Evolutionary conservation across 2,888 invertebrate genomes (phyloP), one percentile per base, ranked within the genome.

Genomic region (Melanargia galathea): DNA sequence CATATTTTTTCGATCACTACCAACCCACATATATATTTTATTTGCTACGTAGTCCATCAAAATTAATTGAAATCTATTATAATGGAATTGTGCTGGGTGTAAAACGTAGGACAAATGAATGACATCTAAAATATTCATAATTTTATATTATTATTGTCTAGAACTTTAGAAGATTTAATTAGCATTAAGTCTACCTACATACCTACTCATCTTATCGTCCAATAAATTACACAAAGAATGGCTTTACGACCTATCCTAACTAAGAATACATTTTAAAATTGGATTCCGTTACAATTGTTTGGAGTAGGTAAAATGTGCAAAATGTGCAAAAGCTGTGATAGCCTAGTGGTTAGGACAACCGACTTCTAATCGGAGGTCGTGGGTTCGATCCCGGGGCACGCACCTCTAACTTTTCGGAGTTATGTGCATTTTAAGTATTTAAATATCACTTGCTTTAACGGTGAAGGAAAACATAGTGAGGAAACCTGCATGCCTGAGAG

Each of bases 1-100:
- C 65, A 67, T 52, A 65, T 62, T 67, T 52, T 63, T 62, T 64
- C 60, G 60, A 67, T 63, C 60, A 54, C 57, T 49, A 60, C 52
- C 60, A 52, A 60, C 52, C 56, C 49, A 59, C 33, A 51, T 59
- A 7, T 30, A 64, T 59, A 60, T 64, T 62, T 60, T 55, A 49
- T 67, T 67, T 60, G 57, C 64, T 62, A 60, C 60, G 54, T 60
- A 62, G 59, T 63, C 62, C 65, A 65, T 67, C 65, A 65, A 64
- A 66, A 59, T 61, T 64, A 62, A 66, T 64, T 66, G 64, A 66
- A 61, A 62, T 51, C 45, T 33, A 59, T 48, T 40, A 62, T 66
- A 64, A 62, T 52, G 59, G 52, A 35, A 33, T 60, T 60, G 22
- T 16, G 18, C 38, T 49, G 26, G 26, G 30, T 26, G 30, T 16